phyloP scores from a whole-genome alignment of 2,797 vertebrate genomes.

The Lateolabrax maculatus region DNA sequence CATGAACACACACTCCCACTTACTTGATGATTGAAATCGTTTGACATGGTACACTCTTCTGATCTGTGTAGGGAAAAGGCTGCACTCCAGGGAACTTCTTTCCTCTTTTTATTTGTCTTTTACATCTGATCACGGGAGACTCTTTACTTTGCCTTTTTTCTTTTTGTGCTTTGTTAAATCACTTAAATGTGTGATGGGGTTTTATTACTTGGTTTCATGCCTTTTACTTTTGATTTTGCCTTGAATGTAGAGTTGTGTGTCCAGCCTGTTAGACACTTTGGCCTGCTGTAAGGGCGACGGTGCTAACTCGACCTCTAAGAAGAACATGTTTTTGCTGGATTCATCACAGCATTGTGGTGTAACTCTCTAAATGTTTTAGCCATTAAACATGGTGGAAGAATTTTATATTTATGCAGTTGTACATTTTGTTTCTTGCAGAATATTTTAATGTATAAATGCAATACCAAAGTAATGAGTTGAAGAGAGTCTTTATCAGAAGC shows the following conservation, averaged over 20 bases:
- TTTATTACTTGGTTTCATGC: conserved; percentile 83
- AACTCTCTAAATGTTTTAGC: conserved; percentile 93
- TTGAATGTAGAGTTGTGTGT: conserved; percentile 81
- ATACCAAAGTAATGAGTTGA: conserved; percentile 95
- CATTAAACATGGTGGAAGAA: conserved; percentile 94
- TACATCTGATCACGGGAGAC: conserved; percentile 77
- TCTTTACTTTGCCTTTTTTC: conserved; percentile 59
- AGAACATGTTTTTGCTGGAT: conserved; percentile 76
- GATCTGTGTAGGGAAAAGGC: conserved; percentile 85
- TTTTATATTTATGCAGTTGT: conserved; percentile 99
- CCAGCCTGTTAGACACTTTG: conserved; percentile 75
- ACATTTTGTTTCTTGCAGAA: conserved; percentile 95
- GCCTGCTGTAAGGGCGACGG: conserved; percentile 76
- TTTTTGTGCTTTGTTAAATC: conserved; percentile 72
- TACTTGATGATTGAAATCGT: conserved; percentile 83
- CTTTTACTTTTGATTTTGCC: conserved; percentile 77
- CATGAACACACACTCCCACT: conserved; percentile 66
- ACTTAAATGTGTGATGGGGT: conserved; percentile 80
- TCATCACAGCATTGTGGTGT: conserved; percentile 88
- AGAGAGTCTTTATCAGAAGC: conserved; percentile 89
- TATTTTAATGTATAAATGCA: conserved; percentile 98
- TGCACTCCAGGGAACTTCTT: conserved; percentile 89
- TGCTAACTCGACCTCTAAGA: conserved; percentile 80
- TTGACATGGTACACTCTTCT: conserved; percentile 86
- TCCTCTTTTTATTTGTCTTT: conserved; percentile 81